Evolutionary conservation across 2,888 invertebrate genomes (phyloP).

Genomic region (Lasioglossum vierecki): DNA sequence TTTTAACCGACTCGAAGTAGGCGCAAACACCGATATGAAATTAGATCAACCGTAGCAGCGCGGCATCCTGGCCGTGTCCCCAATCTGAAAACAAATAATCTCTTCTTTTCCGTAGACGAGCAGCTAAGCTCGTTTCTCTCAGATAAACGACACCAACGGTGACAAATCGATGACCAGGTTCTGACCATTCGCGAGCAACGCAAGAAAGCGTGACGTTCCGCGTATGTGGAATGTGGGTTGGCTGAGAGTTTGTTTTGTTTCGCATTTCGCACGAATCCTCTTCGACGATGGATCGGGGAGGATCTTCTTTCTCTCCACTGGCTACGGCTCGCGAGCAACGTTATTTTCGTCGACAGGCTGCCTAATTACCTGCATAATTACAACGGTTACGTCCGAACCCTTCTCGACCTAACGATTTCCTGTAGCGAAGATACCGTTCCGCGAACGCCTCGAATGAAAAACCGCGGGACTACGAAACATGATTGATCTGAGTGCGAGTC

Average conservation of each 20-base stretch:
- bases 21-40: constrained; percentile 14
- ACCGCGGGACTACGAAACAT: constrained; percentile 9
- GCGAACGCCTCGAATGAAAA: constrained; percentile 2
- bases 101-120: neutral
- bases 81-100: neutral
- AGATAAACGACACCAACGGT: constrained; percentile 1
- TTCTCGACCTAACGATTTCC: constrained; percentile 35
- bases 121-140: neutral
- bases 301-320: neutral
- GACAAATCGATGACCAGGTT: constrained; percentile 30
- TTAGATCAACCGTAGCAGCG: constrained; percentile 29
- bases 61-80: neutral
- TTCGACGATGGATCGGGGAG: neutral
- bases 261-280: constrained; percentile 24
- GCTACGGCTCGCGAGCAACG: neutral
- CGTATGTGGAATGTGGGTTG: constrained; percentile 40
- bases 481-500: constrained; percentile 53
- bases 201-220: constrained; percentile 48
- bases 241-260: constrained; percentile 32
- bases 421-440: constrained; percentile 29
- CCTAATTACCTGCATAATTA: constrained; percentile 38
- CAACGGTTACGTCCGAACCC: constrained; percentile 23
- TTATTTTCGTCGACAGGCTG: constrained; percentile 13
- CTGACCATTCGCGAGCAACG: neutral
- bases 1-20: neutral